Percentiles rank a stretch among this genome's conserved stretches.
These are phyloP conservation scores for Otolemur garnettii DNA, from an alignment of 2,113 vertebrate species.

Conservation along the genomic window DNA sequence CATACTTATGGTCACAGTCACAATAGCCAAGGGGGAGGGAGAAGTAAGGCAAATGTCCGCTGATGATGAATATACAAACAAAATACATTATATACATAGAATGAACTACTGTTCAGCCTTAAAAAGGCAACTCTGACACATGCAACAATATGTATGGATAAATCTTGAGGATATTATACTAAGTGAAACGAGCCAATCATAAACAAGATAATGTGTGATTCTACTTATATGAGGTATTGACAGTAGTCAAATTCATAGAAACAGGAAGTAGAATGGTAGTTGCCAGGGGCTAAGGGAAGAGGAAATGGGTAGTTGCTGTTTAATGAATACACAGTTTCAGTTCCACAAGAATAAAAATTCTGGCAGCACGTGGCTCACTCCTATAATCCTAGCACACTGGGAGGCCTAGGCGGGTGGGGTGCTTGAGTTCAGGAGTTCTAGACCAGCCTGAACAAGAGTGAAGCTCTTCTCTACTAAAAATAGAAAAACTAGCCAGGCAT, in stretches of 20 bases:
- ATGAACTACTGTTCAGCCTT: not conserved
- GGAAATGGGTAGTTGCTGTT: not conserved
- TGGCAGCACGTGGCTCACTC: no score
- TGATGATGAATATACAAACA: not conserved
- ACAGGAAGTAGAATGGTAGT: conserved; percentile 9
- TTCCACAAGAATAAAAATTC: not conserved
- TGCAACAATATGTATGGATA: not conserved
- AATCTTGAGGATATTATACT: not conserved
- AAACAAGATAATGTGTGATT: conserved; percentile 14
- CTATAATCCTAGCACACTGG: no score
- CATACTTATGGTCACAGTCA: not conserved
- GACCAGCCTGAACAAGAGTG: no score
- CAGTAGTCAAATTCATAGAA: conserved; percentile 49
- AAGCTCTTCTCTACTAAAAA: no score
- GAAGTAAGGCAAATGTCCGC: not conserved
- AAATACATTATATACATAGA: not conserved
- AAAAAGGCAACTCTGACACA: conserved; percentile 6
- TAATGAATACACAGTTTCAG: not conserved
- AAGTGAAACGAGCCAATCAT: conserved; percentile 24
- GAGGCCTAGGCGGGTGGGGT: no score
- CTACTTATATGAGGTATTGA: not conserved
- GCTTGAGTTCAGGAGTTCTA: no score
- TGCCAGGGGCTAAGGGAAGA: not conserved
- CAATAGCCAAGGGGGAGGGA: not conserved
- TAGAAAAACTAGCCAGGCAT: no score